Evolutionary conservation across 2,888 invertebrate species (phyloP).

Genomic region (Cosmia trapezina): DNA sequence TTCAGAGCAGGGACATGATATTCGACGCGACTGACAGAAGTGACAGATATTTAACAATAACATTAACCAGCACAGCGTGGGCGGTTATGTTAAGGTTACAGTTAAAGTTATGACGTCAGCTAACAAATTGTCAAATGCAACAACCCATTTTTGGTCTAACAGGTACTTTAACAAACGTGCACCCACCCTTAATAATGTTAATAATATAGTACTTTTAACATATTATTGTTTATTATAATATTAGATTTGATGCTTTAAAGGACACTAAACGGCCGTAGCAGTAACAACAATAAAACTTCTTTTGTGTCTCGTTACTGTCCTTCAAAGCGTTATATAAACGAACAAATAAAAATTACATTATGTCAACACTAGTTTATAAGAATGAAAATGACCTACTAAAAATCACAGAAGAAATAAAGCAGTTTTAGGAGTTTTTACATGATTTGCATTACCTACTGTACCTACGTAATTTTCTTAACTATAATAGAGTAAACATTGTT

Average conservation of each 20-base stretch:
- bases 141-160: too few species aligned
- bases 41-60: too few species aligned
- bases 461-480: constrained; percentile 3
- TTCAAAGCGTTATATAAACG: neutral
- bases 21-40: too few species aligned
- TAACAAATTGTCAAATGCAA: too few species aligned
- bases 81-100: too few species aligned
- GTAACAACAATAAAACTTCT: too few species aligned
- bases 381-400: neutral
- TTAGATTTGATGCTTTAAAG: neutral
- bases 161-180: too few species aligned
- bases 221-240: neutral
- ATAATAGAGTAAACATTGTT: neutral
- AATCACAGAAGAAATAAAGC: neutral
- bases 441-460: neutral
- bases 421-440: neutral
- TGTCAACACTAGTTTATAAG: neutral
- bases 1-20: too few species aligned
- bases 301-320: too few species aligned
- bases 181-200: neutral
- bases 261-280: too few species aligned
- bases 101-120: too few species aligned
- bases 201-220: neutral
- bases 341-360: neutral
- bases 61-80: too few species aligned